Conservation (phyloP, 1,140 invertebrate genomes). For the Sogatella furcifera region DNA sequence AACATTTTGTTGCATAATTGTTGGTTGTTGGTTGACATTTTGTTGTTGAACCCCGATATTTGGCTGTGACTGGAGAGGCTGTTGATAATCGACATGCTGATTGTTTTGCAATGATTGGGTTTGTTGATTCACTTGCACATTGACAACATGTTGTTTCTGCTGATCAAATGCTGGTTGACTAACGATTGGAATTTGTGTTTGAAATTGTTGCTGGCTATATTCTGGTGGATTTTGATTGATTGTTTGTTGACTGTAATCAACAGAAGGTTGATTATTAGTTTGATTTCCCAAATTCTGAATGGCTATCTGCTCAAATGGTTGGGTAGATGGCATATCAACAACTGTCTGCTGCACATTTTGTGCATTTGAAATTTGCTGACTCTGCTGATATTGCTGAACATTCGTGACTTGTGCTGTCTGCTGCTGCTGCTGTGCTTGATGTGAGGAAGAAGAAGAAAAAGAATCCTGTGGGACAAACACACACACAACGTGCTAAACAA, state of each 20-base stretch:
- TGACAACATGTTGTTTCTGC: too few relatives aligned
- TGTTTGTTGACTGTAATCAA: slow-evolving; percentile 20
- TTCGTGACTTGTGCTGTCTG: background rate
- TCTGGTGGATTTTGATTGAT: too few relatives aligned
- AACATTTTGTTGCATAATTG: slow-evolving; percentile 12
- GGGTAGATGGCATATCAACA: slow-evolving; percentile 27
- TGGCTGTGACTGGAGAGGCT: slow-evolving; percentile 12
- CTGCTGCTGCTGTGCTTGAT: slow-evolving; percentile 39
- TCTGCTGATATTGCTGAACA: slow-evolving; percentile 10
- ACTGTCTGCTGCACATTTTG: slow-evolving; percentile 24
- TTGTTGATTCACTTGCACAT: too few relatives aligned
- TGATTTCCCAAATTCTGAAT: too few relatives aligned
- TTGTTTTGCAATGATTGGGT: background rate
- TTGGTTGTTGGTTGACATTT: slow-evolving; percentile 10
- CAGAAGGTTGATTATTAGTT: slow-evolving; percentile 16
- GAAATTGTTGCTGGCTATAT: too few relatives aligned
- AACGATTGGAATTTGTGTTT: too few relatives aligned
- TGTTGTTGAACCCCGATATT: slow-evolving; percentile 3
- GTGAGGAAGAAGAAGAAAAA: slow-evolving; percentile 28
- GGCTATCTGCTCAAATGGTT: slow-evolving; percentile 18
- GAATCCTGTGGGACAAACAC: slow-evolving; percentile 28
- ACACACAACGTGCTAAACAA: too few relatives aligned
- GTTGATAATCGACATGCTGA: slow-evolving; percentile 17
- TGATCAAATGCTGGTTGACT: too few relatives aligned
- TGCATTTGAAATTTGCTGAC: slow-evolving; percentile 27